Conservation (phyloP, 2,888 invertebrate genomes). For the Zeuzera pyrina region DNA sequence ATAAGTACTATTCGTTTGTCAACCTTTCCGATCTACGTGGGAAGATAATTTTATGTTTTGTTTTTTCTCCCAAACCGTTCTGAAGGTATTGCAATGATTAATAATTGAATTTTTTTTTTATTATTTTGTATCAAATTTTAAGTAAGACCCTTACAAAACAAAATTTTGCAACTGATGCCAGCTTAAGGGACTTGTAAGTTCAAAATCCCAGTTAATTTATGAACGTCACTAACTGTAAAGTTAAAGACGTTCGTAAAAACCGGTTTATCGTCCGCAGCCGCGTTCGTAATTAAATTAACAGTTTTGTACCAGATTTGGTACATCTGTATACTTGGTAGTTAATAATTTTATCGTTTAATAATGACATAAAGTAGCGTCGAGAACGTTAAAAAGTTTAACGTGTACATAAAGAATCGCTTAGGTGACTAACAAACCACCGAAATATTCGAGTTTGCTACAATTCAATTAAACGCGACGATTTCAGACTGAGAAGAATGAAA, state of each 20-base stretch:
- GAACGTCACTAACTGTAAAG: too few species aligned
- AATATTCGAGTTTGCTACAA: slow-evolving; percentile 41
- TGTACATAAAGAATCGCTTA: slow-evolving; percentile 37
- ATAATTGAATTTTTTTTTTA: too few species aligned
- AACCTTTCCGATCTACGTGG: too few species aligned
- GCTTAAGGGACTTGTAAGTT: too few species aligned
- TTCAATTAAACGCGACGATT: slow-evolving; percentile 61
- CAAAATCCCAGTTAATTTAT: too few species aligned
- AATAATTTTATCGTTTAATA: slow-evolving; percentile 55
- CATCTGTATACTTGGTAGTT: slow-evolving; percentile 40
- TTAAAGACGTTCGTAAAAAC: slow-evolving; percentile 60
- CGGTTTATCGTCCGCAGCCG: slow-evolving; percentile 46
- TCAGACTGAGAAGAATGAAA: slow-evolving; percentile 44
- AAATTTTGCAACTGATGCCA: too few species aligned
- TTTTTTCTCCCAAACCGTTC: too few species aligned
- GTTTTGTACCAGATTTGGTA: slow-evolving; percentile 47
- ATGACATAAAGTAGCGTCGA: slow-evolving; percentile 24
- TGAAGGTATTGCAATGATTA: too few species aligned
- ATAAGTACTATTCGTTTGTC: too few species aligned
- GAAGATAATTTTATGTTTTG: too few species aligned
- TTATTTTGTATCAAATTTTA: too few species aligned
- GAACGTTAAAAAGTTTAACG: slow-evolving; percentile 32
- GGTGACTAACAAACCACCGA: slow-evolving; percentile 47
- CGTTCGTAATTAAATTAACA: slow-evolving; percentile 63
- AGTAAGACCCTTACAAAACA: too few species aligned